Conservation (phyloP, 1,140 invertebrate genomes). For the Papilio xuthus region DNA sequence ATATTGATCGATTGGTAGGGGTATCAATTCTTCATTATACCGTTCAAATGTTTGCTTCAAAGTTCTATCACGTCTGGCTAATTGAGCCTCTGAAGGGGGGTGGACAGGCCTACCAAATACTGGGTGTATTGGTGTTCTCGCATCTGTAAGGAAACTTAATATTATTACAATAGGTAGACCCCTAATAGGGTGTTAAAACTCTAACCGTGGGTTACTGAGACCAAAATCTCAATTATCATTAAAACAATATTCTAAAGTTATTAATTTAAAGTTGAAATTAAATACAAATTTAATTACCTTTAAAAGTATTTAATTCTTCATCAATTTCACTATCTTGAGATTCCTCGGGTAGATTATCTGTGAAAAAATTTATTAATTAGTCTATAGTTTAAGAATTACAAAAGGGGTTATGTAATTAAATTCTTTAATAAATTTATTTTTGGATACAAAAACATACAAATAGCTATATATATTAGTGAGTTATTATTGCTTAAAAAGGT, state of each 20-base stretch:
- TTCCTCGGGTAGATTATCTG: slow-evolving; percentile 45
- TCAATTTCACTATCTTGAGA: slow-evolving; percentile 20
- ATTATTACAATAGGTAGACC: neutral
- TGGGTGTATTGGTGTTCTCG: slow-evolving; percentile 54
- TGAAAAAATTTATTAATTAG: slow-evolving; percentile 21
- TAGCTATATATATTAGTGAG: too few species aligned
- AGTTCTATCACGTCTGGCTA: slow-evolving; percentile 47
- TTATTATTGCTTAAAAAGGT: too few species aligned
- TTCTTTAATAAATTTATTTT: too few species aligned
- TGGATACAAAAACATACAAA: too few species aligned
- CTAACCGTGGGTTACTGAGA: neutral
- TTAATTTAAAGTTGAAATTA: neutral
- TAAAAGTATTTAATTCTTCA: slow-evolving; percentile 25
- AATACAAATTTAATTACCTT: slow-evolving; percentile 33
- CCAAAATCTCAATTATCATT: neutral
- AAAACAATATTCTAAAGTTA: too few species aligned
- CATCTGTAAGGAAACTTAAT: slow-evolving; percentile 41
- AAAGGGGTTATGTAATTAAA: neutral
- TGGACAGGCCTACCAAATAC: slow-evolving; percentile 56
- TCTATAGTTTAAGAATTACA: neutral
- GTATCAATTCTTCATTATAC: slow-evolving; percentile 56
- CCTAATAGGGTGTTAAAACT: too few species aligned
- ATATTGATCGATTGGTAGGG: slow-evolving; percentile 78
- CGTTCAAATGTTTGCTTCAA: slow-evolving; percentile 51
- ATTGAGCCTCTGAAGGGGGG: slow-evolving; percentile 37